These are phyloP conservation scores for Leptopilina drosophilae DNA, from an alignment of 2,888 invertebrate species.

Conservation along the genomic window DNA sequence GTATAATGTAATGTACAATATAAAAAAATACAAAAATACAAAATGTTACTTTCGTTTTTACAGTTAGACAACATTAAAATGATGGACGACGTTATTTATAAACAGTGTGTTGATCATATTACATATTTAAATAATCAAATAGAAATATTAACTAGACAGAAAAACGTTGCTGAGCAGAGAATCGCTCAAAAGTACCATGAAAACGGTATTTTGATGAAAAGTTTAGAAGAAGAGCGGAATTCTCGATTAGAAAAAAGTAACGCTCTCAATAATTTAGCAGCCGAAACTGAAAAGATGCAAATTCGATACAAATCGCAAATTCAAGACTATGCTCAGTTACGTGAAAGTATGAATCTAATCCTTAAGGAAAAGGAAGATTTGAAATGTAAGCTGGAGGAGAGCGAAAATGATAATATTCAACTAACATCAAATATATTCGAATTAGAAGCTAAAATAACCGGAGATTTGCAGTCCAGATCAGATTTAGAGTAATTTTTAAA, in stretches of 20 bases:
- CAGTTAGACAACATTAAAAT: not conserved
- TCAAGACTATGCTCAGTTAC: constrained; percentile 46
- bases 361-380: constrained; percentile 31
- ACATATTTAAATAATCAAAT: not conserved
- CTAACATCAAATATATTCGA: not conserved
- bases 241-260: constrained; percentile 43
- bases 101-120: constrained; percentile 11
- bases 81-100: not conserved
- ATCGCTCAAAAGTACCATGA: constrained; percentile 1
- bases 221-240: not conserved
- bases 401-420: not conserved
- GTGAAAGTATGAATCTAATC: constrained; percentile 28
- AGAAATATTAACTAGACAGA: not conserved
- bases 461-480: constrained; percentile 40
- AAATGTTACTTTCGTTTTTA: constrained; percentile 30
- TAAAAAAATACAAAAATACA: constrained; percentile 13
- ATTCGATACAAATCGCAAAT: constrained; percentile 31
- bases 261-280: not conserved
- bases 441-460: constrained; percentile 40
- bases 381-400: constrained; percentile 25
- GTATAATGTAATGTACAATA: too few relatives aligned
- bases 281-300: not conserved
- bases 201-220: not conserved
- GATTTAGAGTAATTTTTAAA: constrained; percentile 44
- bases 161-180: constrained; percentile 13